Conservation (phyloP, 2,797 vertebrate species). For the Danio aesculapii region DNA sequence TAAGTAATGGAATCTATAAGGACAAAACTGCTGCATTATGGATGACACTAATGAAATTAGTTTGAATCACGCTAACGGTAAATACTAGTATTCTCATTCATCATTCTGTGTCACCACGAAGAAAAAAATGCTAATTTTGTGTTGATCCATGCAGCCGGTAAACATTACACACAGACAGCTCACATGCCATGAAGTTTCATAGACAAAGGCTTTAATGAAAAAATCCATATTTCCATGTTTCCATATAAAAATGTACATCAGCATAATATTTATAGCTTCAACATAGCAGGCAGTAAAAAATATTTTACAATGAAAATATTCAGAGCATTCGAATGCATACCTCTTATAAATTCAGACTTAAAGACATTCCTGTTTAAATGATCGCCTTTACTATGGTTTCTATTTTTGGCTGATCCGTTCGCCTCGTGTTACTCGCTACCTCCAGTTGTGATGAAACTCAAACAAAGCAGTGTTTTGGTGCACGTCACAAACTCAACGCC, state of each 20-base stretch:
- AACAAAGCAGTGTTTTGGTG: slow-evolving; percentile 28
- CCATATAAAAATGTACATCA: slow-evolving; percentile 54
- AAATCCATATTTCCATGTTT: slow-evolving; percentile 51
- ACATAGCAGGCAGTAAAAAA: slow-evolving; percentile 80
- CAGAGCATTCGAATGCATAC: slow-evolving; percentile 75
- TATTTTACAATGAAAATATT: slow-evolving; percentile 75
- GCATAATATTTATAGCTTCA: slow-evolving; percentile 76
- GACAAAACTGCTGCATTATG: slow-evolving; percentile 6
- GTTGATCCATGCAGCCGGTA: neutral
- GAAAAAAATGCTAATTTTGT: slow-evolving; percentile 24
- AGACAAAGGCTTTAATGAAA: slow-evolving; percentile 57
- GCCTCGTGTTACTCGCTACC: slow-evolving; percentile 55
- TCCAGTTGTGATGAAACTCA: slow-evolving; percentile 19
- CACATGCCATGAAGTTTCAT: slow-evolving; percentile 46
- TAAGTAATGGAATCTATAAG: slow-evolving; percentile 8
- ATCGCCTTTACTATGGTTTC: slow-evolving; percentile 57
- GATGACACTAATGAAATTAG: slow-evolving; percentile 10
- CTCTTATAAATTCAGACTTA: slow-evolving; percentile 67
- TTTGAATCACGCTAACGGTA: slow-evolving; percentile 28
- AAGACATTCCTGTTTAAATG: slow-evolving; percentile 65
- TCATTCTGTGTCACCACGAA: slow-evolving; percentile 23
- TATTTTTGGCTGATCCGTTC: slow-evolving; percentile 65
- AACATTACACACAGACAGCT: slow-evolving; percentile 18
- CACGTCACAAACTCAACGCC: slow-evolving; percentile 43
- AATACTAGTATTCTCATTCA: slow-evolving; percentile 36